These are phyloP conservation scores for Dione juno DNA, from an alignment of 2,888 invertebrate genomes.

Conservation along the genomic window DNA sequence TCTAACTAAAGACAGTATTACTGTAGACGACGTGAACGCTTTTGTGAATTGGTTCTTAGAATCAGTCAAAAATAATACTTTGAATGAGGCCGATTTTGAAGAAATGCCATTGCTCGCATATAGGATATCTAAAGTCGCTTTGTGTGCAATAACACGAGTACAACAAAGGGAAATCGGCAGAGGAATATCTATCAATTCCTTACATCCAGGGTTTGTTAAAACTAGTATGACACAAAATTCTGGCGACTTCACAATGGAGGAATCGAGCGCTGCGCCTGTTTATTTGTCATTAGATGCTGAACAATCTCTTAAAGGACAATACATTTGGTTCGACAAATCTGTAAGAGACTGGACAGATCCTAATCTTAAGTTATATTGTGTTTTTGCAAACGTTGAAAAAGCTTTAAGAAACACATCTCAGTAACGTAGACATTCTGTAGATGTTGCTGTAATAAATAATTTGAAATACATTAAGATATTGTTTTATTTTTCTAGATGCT, in stretches of 20 bases:
- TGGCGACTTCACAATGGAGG: constrained; percentile 46
- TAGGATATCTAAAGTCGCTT: constrained; percentile 50
- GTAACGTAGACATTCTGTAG: background rate
- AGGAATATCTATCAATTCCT: constrained; percentile 49
- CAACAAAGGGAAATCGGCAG: constrained; percentile 48
- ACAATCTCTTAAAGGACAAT: constrained; percentile 51
- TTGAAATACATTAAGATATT: background rate
- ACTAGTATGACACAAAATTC: constrained; percentile 48
- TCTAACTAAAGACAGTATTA: constrained; percentile 46
- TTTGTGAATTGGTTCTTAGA: constrained; percentile 52
- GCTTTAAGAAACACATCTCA: constrained; percentile 2
- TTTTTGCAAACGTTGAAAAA: constrained; percentile 12
- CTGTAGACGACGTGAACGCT: constrained; percentile 47
- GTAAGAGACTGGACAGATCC: constrained; percentile 49
- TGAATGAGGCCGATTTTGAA: constrained; percentile 49
- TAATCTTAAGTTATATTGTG: constrained; percentile 38
- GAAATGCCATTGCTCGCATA: constrained; percentile 48
- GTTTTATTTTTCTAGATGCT: background rate
- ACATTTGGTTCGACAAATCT: constrained; percentile 52
- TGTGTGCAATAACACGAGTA: constrained; percentile 49
- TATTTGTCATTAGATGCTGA: constrained; percentile 51
- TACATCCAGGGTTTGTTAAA: constrained; percentile 52
- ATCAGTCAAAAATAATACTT: constrained; percentile 47
- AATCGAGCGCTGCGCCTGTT: constrained; percentile 46
- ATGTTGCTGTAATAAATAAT: background rate